These are phyloP conservation scores for Nephrotoma flavescens DNA, from an alignment of 2,888 invertebrate genomes.

Conservation along the genomic window DNA sequence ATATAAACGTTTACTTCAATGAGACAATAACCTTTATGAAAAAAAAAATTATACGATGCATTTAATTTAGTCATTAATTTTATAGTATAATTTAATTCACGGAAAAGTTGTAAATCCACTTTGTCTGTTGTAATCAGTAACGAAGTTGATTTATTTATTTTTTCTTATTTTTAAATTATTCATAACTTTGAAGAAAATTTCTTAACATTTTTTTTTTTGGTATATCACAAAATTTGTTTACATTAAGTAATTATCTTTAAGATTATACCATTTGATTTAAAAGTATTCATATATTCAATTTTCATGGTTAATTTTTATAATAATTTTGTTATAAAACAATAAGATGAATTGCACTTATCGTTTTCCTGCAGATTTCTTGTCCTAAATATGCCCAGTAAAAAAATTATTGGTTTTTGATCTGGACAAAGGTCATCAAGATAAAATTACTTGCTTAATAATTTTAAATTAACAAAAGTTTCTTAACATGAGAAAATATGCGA, in stretches of 20 bases:
- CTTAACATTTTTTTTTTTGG: background rate
- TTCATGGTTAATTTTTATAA: background rate
- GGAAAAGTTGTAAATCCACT: background rate
- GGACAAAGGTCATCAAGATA: background rate
- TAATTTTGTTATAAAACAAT: background rate
- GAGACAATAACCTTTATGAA: background rate
- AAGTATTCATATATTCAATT: background rate
- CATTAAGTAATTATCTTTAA: background rate
- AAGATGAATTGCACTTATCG: no score
- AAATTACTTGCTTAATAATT: background rate
- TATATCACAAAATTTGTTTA: background rate
- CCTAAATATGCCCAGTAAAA: background rate
- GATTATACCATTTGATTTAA: background rate
- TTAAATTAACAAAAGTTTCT: background rate
- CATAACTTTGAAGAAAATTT: background rate
- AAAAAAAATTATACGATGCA: background rate
- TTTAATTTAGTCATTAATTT: background rate
- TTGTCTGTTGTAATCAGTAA: background rate
- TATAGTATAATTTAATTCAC: background rate
- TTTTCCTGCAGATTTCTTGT: no score
- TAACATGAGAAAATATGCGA: background rate
- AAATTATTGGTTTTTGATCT: background rate
- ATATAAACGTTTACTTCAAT: background rate
- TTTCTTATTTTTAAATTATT: background rate
- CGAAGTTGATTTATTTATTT: background rate